Conservation (phyloP, 2,113 vertebrate species). For the Dasyurus viverrinus region DNA sequence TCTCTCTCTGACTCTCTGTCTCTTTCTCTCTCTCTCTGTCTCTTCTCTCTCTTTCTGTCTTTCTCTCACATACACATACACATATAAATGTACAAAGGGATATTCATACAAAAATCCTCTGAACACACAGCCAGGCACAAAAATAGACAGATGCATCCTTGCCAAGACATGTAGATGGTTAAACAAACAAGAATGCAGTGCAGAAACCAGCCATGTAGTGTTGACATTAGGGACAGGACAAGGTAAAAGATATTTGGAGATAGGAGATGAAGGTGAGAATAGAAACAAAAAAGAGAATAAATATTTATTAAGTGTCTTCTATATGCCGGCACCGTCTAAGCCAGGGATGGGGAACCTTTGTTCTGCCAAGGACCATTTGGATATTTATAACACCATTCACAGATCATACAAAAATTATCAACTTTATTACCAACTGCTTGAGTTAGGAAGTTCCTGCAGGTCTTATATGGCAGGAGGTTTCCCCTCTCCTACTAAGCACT, state of each 20-base stretch:
- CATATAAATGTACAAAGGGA: not conserved
- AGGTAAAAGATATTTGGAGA: not conserved
- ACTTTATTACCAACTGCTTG: too few species aligned
- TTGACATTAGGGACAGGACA: not conserved
- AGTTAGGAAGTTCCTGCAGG: too few species aligned
- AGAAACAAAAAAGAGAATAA: not conserved
- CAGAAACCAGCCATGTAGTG: not conserved
- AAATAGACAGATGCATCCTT: not conserved
- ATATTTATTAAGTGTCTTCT: not conserved
- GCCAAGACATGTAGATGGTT: not conserved
- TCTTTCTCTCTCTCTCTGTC: too few species aligned
- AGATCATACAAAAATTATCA: too few species aligned
- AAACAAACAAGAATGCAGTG: not conserved
- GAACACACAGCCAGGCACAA: not conserved
- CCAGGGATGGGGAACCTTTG: too few species aligned
- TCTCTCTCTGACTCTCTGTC: too few species aligned
- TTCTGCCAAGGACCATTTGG: too few species aligned
- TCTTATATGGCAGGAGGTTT: too few species aligned
- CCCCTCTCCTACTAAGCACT: not conserved
- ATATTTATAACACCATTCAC: too few species aligned
- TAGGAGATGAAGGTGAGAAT: constrained; percentile 55
- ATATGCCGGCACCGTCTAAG: not conserved
- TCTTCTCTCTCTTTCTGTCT: too few species aligned
- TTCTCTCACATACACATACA: not conserved
- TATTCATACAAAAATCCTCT: not conserved